Evolutionary conservation across 2,113 vertebrate species (phyloP).

Genomic region (Perca schrenkii): DNA sequence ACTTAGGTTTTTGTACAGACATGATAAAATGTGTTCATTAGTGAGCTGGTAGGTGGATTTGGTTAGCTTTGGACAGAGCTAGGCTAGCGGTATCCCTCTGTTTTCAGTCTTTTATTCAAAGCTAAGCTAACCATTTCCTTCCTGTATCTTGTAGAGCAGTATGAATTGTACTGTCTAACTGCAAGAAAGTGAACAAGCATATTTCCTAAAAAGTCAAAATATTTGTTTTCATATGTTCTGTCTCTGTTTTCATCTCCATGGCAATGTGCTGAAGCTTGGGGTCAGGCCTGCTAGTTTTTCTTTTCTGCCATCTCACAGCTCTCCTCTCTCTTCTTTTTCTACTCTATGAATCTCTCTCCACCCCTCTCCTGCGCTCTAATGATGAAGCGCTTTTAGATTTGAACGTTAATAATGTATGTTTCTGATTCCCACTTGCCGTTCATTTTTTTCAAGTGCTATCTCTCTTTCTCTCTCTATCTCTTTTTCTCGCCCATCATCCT

Average conservation of each 20-base stretch:
- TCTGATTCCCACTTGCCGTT: constrained; percentile 49
- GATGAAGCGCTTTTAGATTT: constrained; percentile 79
- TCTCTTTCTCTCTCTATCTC: not conserved
- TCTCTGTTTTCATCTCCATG: constrained; percentile 46
- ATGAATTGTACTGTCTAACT: not conserved
- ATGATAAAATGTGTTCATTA: not conserved
- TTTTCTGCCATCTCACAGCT: constrained; percentile 4
- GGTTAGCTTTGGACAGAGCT: not conserved
- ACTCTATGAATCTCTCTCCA: not conserved
- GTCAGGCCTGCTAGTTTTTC: constrained; percentile 46
- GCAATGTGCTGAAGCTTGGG: constrained; percentile 45
- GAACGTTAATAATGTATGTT: constrained; percentile 74
- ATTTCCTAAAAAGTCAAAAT: not conserved
- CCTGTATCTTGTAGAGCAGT: not conserved
- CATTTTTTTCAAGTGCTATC: constrained; percentile 42
- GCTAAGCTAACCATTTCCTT: not conserved
- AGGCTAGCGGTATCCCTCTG: not conserved
- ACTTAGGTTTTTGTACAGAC: not conserved
- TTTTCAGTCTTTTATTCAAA: not conserved
- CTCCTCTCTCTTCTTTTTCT: not conserved
- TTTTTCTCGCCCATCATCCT: constrained; percentile 27
- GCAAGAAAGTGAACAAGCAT: too few relatives aligned
- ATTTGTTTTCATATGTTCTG: not conserved
- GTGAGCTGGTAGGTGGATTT: too few relatives aligned
- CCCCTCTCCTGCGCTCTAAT: constrained; percentile 35